Conservation (phyloP, 1,140 invertebrate genomes). For the Lepidurus apus region DNA sequence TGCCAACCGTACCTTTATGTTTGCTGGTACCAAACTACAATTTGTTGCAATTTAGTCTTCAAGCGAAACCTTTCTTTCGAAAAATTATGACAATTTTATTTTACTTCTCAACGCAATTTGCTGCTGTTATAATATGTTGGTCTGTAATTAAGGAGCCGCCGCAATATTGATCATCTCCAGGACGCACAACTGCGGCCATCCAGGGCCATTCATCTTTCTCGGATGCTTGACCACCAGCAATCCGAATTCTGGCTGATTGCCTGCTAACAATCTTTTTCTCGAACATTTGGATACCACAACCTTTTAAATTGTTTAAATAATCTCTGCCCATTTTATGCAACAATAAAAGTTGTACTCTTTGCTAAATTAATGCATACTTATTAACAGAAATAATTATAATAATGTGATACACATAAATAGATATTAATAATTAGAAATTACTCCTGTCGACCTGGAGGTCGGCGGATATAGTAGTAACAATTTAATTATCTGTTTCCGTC, state of each 20-base stretch:
- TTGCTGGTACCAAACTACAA: conserved; percentile 38
- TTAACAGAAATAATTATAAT: too few relatives aligned
- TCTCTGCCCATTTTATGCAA: too few relatives aligned
- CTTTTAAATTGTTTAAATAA: conserved; percentile 40
- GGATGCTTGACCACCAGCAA: conserved; percentile 58
- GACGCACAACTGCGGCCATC: conserved; percentile 64
- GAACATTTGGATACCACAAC: conserved; percentile 62
- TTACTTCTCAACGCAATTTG: conserved; percentile 58
- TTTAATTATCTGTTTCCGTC: too few relatives aligned
- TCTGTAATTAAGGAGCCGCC: conserved; percentile 73
- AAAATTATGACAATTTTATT: neutral
- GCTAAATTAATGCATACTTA: too few relatives aligned
- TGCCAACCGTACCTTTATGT: conserved; percentile 41
- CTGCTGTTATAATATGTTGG: conserved; percentile 67
- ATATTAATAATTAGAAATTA: too few relatives aligned
- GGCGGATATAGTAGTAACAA: too few relatives aligned
- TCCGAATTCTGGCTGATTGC: conserved; percentile 43
- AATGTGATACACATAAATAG: too few relatives aligned
- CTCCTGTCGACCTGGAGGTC: too few relatives aligned
- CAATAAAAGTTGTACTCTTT: too few relatives aligned
- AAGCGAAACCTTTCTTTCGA: neutral
- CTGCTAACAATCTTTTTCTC: too few relatives aligned
- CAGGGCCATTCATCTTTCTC: conserved; percentile 71
- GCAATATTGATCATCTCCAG: conserved; percentile 53
- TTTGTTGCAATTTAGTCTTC: neutral